Conservation (phyloP, 2,888 invertebrate species). For the Catocala nupta region DNA sequence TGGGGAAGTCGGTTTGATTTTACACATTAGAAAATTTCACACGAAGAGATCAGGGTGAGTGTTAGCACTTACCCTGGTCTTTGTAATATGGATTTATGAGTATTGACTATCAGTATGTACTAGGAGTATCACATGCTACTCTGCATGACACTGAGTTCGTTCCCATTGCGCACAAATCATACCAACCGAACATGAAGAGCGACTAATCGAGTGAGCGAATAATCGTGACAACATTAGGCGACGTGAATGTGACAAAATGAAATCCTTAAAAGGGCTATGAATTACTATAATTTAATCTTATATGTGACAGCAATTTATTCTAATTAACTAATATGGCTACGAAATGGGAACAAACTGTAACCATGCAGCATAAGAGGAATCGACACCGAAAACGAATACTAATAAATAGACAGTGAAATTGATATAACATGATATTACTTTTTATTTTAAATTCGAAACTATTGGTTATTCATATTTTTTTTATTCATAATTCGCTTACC, state of each 20-base stretch:
- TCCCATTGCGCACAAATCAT: slow-evolving; percentile 68
- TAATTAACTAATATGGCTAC: slow-evolving; percentile 39
- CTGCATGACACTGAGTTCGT: slow-evolving; percentile 70
- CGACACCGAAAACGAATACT: slow-evolving; percentile 86
- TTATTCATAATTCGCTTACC: slow-evolving; percentile 72
- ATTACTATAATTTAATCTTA: slow-evolving; percentile 8
- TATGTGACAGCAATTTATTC: slow-evolving; percentile 20
- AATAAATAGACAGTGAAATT: slow-evolving; percentile 87
- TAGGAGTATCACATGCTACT: slow-evolving; percentile 85
- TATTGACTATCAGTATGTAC: slow-evolving; percentile 75
- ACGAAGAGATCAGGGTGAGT: slow-evolving; percentile 53
- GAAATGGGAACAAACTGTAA: slow-evolving; percentile 76
- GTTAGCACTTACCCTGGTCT: slow-evolving; percentile 35
- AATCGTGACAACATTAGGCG: slow-evolving; percentile 36
- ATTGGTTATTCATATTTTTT: slow-evolving; percentile 71
- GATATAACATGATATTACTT: slow-evolving; percentile 83
- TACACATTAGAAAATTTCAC: slow-evolving; percentile 45
- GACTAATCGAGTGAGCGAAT: slow-evolving; percentile 20
- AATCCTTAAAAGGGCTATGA: slow-evolving; percentile 15
- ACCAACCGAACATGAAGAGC: slow-evolving; percentile 40
- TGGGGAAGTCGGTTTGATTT: slow-evolving; percentile 75
- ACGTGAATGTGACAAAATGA: slow-evolving; percentile 22
- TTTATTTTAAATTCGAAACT: slow-evolving; percentile 84
- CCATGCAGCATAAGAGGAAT: slow-evolving; percentile 79
- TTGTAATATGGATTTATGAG: slow-evolving; percentile 46